phyloP scores from a whole-genome alignment of 2,797 vertebrate species.

The Spea hammondii region DNA sequence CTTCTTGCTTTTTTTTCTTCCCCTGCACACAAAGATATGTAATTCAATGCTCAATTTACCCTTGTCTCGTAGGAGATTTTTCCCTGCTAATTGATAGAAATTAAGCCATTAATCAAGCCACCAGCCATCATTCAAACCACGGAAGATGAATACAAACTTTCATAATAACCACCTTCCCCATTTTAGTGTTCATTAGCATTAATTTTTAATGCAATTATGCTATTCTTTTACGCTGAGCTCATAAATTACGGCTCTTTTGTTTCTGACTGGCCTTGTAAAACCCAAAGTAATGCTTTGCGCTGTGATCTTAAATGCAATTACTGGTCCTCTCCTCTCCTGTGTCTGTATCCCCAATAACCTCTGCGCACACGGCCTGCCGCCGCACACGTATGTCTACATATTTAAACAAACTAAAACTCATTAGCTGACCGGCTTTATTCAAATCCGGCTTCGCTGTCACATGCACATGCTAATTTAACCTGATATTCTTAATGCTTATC shows the following conservation, averaged over 20 bases:
- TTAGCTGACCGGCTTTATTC: neutral
- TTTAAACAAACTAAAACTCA: neutral
- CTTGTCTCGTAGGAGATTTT: slow-evolving; percentile 91
- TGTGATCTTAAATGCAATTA: slow-evolving; percentile 99
- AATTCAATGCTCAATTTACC: slow-evolving; percentile 98
- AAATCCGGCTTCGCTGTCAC: neutral
- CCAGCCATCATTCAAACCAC: slow-evolving; percentile 96
- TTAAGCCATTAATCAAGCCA: slow-evolving; percentile 99
- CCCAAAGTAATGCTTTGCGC: slow-evolving; percentile 98
- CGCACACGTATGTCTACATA: slow-evolving; percentile 20
- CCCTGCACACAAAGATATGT: slow-evolving; percentile 80
- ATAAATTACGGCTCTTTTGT: slow-evolving; percentile 99
- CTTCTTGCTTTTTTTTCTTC: slow-evolving; percentile 17
- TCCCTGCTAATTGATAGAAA: slow-evolving; percentile 99
- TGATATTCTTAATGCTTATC: too few relatives aligned
- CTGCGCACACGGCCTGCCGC: slow-evolving; percentile 54
- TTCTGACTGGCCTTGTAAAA: slow-evolving; percentile 98
- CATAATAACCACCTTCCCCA: slow-evolving; percentile 99
- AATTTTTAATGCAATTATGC: slow-evolving; percentile 99
- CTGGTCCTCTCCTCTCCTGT: slow-evolving; percentile 89
- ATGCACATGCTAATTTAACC: too few relatives aligned
- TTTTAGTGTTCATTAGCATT: slow-evolving; percentile 99
- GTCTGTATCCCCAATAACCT: slow-evolving; percentile 88
- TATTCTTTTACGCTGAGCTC: slow-evolving; percentile 99
- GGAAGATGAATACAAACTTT: slow-evolving; percentile 99